These are phyloP conservation scores for Heliconius aoede DNA, from an alignment of 2,888 invertebrate species.

Conservation along the genomic window DNA sequence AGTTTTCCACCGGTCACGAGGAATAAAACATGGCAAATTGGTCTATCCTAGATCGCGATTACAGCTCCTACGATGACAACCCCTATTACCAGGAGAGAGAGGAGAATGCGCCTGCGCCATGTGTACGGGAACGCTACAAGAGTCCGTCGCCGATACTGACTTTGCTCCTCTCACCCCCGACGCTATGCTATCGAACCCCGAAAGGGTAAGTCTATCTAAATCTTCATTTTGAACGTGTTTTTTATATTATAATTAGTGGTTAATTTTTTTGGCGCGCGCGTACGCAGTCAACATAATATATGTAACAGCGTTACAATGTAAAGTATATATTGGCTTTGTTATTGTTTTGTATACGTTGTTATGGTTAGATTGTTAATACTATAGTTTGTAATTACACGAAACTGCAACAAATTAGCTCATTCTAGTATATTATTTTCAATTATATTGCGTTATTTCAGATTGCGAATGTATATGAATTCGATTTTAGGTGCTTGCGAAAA, in stretches of 20 bases:
- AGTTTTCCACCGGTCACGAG: slow-evolving; percentile 48
- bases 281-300: slow-evolving; percentile 28
- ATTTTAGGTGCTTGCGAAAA: slow-evolving; percentile 8
- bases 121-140: slow-evolving; percentile 43
- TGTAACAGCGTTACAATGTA: slow-evolving; percentile 36
- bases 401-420: slow-evolving; percentile 3
- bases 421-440: not conserved
- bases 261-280: slow-evolving; percentile 27
- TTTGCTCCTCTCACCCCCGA: slow-evolving; percentile 45
- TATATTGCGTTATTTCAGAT: not conserved
- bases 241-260: not conserved
- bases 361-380: slow-evolving; percentile 37
- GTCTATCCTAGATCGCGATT: slow-evolving; percentile 40
- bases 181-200: slow-evolving; percentile 41
- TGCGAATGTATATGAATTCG: slow-evolving; percentile 2
- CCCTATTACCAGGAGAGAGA: slow-evolving; percentile 52
- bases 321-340: slow-evolving; percentile 22
- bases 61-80: slow-evolving; percentile 49
- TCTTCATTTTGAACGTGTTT: not conserved
- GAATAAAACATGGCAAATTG: slow-evolving; percentile 43
- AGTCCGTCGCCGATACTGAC: slow-evolving; percentile 46
- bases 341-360: slow-evolving; percentile 39
- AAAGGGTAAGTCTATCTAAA: slow-evolving; percentile 46
- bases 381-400: slow-evolving; percentile 11
- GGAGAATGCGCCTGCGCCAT: slow-evolving; percentile 45